Evolutionary conservation across 2,113 vertebrate species (phyloP).

Genomic region (Enhydra lutris): DNA sequence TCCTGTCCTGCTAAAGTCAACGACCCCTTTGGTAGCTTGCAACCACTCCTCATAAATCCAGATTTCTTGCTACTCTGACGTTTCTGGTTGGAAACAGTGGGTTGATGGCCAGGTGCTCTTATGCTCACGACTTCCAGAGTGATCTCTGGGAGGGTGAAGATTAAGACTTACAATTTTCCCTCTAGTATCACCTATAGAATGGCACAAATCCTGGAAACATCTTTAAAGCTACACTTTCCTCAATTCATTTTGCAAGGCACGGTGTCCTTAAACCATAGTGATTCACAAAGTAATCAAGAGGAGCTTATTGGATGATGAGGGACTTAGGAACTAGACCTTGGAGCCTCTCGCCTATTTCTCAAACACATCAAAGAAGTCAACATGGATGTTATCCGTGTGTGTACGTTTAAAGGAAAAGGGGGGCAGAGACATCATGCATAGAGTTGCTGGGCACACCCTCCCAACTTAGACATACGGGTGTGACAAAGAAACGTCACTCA

Average conservation of each 20-base stretch:
- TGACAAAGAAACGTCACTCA: background rate
- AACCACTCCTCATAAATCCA: background rate
- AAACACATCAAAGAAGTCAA: background rate
- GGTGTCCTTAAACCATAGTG: background rate
- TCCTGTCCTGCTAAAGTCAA: background rate
- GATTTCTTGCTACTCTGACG: background rate
- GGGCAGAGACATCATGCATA: rapidly evolving
- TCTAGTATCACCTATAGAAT: background rate
- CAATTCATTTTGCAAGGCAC: background rate
- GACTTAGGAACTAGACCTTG: background rate
- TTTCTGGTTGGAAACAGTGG: background rate
- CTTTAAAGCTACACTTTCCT: background rate
- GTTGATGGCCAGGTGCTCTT: background rate
- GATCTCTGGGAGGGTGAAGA: background rate
- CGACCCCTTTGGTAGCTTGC: background rate
- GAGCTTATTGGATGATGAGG: background rate
- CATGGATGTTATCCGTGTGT: background rate
- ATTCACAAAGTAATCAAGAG: background rate
- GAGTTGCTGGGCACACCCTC: background rate
- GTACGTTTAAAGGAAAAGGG: background rate
- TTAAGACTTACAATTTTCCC: background rate
- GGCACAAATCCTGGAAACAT: background rate
- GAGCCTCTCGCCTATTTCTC: background rate
- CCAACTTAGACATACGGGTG: background rate
- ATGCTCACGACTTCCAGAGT: background rate